These are phyloP conservation scores for Leptinotarsa rubiginosa DNA, from an alignment of 2,888 invertebrate species.

Conservation along the genomic window DNA sequence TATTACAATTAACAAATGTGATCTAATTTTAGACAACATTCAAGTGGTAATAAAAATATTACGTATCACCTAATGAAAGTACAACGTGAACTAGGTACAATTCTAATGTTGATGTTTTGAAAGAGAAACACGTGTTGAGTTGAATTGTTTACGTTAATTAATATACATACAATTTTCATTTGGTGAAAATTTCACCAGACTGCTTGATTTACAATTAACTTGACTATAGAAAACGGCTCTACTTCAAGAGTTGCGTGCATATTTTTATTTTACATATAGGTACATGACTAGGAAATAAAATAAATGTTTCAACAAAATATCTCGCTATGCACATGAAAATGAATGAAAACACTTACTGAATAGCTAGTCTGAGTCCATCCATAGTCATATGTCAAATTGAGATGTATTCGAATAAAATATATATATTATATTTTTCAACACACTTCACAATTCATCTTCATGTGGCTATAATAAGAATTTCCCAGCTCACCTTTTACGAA, in stretches of 20 bases:
- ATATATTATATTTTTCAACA: conserved; percentile 2
- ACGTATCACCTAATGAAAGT: background rate
- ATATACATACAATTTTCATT: background rate
- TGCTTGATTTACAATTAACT: too few relatives aligned
- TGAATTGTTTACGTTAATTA: conserved; percentile 3
- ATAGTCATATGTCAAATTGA: background rate
- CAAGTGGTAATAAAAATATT: conserved; percentile 4
- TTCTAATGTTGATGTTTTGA: conserved; percentile 14
- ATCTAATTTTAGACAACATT: background rate
- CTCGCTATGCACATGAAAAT: background rate
- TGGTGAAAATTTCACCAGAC: too few relatives aligned
- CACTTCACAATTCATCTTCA: conserved; percentile 3
- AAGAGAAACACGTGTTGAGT: background rate
- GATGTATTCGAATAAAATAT: background rate
- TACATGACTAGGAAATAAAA: too few relatives aligned
- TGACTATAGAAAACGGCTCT: too few relatives aligned
- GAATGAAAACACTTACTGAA: conserved; percentile 16
- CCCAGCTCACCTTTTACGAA: conserved; percentile 19
- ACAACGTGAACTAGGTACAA: background rate
- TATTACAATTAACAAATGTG: background rate
- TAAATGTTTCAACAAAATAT: too few relatives aligned
- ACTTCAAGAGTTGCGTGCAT: too few relatives aligned
- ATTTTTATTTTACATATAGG: too few relatives aligned
- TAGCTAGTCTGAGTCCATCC: conserved; percentile 13
- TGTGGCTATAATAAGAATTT: conserved; percentile 3